Evolutionary conservation across 2,888 invertebrate species (phyloP), one percentile per base, ranked within the genome.

Genomic region (Trisateles emortualis): DNA sequence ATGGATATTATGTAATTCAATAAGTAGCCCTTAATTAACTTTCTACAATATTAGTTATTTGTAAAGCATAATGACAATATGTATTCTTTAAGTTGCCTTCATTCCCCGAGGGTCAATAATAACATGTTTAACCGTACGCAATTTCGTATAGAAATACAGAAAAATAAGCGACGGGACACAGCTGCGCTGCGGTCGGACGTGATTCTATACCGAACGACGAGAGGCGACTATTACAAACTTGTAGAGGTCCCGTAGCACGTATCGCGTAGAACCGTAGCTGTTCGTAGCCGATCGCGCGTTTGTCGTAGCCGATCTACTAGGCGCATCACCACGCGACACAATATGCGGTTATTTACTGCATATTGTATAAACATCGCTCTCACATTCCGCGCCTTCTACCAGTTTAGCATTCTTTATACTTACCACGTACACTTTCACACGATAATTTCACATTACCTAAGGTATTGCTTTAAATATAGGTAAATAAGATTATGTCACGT

Each of bases 171-270:
- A 29, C 59, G 53, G 60, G 52, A 41, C 49, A 35, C 67, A 67
- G 67, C 68, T 67, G 67, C 19, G 67, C 68, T 67, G 67, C 19
- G 68, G 11, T 22, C 38, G 52, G 36, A 55, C 61, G 64, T 68
- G 68, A 57, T 44, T 44, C 45, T 57, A 45, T 40, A 35, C 49
- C n/a, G 30, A 48, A 22, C 40, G 45, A 43, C 35, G 45, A 24
- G 35, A 11, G 32, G 45, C 24, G 38, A 9, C 42, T 53, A 40
- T 47, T 59, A 53, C 47, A 41, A 32, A 11, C 35, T 22, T 36
- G 41, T 32, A 48, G 47, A 24, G 14, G 11, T 32, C 35, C 40
- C 58, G 57, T 62, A 66, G 59, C 63, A 47, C 54, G 61, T 65
- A 39, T 39, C 54, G 11, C 56, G 52, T 50, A 52, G 48, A n/a